These are phyloP conservation scores for Tragelaphus imberbis DNA, from an alignment of 2,113 vertebrate genomes.

Conservation along the genomic window DNA sequence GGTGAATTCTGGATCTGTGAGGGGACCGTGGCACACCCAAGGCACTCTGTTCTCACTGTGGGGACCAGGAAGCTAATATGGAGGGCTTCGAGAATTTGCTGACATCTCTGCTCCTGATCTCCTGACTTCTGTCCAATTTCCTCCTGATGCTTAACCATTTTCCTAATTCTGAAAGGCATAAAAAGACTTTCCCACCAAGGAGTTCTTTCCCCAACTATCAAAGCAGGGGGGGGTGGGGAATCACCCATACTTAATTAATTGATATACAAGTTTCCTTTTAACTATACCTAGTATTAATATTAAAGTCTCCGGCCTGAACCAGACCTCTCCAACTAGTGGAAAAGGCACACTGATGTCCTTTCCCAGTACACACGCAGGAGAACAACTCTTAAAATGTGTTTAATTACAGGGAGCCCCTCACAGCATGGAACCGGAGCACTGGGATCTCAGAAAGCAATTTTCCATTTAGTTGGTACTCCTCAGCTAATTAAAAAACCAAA, in stretches of 20 bases:
- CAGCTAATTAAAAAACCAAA: conserved; percentile 64
- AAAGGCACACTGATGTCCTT: conserved; percentile 42
- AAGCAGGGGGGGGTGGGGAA: background rate
- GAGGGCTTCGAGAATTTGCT: background rate
- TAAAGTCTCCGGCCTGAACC: conserved; percentile 10
- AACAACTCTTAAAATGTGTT: conserved; percentile 56
- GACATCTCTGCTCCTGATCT: background rate
- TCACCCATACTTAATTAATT: background rate
- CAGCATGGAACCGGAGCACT: background rate
- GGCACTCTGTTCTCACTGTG: background rate
- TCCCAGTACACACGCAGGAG: background rate
- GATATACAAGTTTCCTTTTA: background rate
- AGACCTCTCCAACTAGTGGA: conserved; percentile 3
- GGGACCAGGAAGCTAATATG: background rate
- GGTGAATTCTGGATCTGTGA: background rate
- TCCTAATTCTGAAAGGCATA: background rate
- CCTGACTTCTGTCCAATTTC: background rate
- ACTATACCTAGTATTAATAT: background rate
- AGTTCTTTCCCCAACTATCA: background rate
- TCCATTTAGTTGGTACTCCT: conserved; percentile 63
- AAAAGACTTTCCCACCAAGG: background rate
- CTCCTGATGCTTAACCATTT: background rate
- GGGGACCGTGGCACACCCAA: background rate
- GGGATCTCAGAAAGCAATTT: conserved; percentile 63
- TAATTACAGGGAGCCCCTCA: conserved; percentile 54